A percentile compares a stretch with the other conserved stretches of the same genome.
Conservation (phyloP, 2,888 invertebrate species). For the Gymnocheta viridis region DNA sequence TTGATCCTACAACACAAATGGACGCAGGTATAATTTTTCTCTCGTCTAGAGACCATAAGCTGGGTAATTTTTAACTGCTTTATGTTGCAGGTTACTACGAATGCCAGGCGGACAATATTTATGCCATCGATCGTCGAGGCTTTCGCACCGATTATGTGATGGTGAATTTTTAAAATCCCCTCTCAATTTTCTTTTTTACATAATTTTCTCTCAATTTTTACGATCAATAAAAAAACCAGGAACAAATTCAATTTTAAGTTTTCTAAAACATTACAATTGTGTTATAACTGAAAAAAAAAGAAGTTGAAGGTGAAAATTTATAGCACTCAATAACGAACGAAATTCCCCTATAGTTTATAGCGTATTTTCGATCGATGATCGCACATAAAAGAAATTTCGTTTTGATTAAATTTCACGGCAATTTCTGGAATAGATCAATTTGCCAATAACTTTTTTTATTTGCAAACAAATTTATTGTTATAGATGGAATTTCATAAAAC, state of each 20-base stretch:
- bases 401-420: not conserved
- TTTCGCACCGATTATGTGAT: constrained; percentile 92
- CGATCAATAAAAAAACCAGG: constrained; percentile 18
- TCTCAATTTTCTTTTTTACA: constrained; percentile 18
- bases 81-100: constrained; percentile 86
- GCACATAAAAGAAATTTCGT: not conserved
- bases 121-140: constrained; percentile 93
- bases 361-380: too few relatives aligned
- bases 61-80: not conserved
- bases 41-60: not conserved
- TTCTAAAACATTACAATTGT: not conserved
- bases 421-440: constrained; percentile 36
- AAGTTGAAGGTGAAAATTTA: too few relatives aligned
- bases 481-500: too few relatives aligned
- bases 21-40: constrained; percentile 86
- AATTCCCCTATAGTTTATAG: too few relatives aligned
- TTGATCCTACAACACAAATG: constrained; percentile 97
- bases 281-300: not conserved
- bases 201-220: constrained; percentile 3
- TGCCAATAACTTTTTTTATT: not conserved
- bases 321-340: too few relatives aligned
- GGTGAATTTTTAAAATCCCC: constrained; percentile 79
- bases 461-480: too few relatives aligned
- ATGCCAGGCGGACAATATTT: constrained; percentile 96
- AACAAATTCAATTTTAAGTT: constrained; percentile 22